A percentile compares a stretch with the other conserved stretches of the same genome.
These are phyloP conservation scores for Conopomorpha cramerella DNA, from an alignment of 1,140 invertebrate genomes.

Conservation along the genomic window DNA sequence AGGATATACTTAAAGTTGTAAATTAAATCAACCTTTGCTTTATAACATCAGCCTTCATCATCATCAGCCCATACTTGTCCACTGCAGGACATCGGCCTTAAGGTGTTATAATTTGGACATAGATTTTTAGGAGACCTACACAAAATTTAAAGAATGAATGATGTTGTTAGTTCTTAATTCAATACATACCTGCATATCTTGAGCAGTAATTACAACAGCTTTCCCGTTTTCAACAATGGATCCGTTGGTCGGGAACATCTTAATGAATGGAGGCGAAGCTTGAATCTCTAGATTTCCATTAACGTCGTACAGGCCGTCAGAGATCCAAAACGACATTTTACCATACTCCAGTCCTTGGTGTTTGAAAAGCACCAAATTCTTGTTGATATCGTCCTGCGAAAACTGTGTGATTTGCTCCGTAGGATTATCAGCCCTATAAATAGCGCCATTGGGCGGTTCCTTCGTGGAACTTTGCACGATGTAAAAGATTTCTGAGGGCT, in stretches of 20 bases:
- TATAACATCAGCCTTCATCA: no score
- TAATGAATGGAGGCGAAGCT: conserved; percentile 81
- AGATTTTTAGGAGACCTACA: no score
- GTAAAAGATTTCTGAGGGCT: conserved; percentile 79
- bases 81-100: no score
- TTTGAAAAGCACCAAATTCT: conserved; percentile 77
- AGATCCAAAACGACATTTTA: conserved; percentile 79
- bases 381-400: conserved; percentile 84
- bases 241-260: conserved; percentile 74
- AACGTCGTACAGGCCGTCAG: conserved; percentile 76
- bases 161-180: no score
- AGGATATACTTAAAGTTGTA: no score
- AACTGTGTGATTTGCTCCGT: conserved; percentile 73
- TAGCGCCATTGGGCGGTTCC: conserved; percentile 77
- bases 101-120: no score
- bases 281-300: conserved; percentile 76
- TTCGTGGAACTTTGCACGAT: conserved; percentile 62
- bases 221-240: conserved; percentile 80
- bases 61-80: no score
- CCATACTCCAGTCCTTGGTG: conserved; percentile 79
- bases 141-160: no score
- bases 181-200: conserved; percentile 72
- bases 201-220: conserved; percentile 68
- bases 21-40: no score
- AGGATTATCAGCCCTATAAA: conserved; percentile 67